Evolutionary conservation across 2,113 vertebrate species (phyloP).

Genomic region (Psittacula cyanocephala): DNA sequence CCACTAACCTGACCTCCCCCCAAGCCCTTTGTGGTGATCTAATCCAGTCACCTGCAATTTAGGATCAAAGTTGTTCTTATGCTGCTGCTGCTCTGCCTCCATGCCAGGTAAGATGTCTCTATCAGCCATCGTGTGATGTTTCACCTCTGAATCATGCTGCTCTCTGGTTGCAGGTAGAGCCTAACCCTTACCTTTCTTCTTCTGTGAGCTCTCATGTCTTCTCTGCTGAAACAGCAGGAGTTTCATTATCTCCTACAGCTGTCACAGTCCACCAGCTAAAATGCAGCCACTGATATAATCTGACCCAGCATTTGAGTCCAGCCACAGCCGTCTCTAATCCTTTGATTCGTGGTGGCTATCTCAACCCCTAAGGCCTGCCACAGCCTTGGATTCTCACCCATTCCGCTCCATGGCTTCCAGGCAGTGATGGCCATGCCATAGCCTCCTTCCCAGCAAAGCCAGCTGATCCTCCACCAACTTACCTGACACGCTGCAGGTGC

Average conservation of each 20-base stretch:
- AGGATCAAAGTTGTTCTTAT: background rate
- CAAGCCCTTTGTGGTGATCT: background rate
- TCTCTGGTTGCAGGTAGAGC: background rate
- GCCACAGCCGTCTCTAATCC: fast-evolving
- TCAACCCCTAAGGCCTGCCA: background rate
- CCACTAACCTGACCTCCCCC: background rate
- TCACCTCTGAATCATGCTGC: background rate
- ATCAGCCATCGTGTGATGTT: fast-evolving
- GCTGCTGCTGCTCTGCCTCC: background rate
- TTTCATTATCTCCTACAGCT: background rate
- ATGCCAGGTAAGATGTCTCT: background rate
- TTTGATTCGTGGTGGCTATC: background rate
- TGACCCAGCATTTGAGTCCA: fast-evolving
- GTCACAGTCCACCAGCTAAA: background rate
- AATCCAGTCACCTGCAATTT: background rate
- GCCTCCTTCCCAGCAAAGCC: background rate
- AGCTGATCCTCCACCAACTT: background rate
- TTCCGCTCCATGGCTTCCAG: background rate
- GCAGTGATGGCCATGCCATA: background rate
- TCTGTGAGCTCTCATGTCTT: background rate
- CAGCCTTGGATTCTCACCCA: fast-evolving
- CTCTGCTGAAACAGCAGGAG: background rate
- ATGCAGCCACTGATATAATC: fast-evolving
- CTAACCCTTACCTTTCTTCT: background rate
- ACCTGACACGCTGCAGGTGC: background rate